Base-by-base conservation (phyloP, 1,140 invertebrate species). In the Drosophila burlai region DNA sequence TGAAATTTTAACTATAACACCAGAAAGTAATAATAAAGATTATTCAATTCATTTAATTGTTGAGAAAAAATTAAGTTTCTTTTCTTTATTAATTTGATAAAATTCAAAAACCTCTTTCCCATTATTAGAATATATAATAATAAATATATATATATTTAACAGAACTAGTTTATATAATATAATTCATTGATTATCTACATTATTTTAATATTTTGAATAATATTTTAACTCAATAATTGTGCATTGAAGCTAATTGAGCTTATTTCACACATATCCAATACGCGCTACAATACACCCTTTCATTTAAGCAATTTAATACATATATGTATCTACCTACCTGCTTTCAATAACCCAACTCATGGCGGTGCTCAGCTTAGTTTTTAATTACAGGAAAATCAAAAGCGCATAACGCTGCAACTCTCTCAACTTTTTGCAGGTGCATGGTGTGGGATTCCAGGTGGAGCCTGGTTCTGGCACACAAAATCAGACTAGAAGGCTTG, bases 351-450 rank as follows among this genome's bases (percentile, higher is more conserved):
- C 26, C 24, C 64, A 46, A 34, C 52, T 72, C 26, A 5, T 24
- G 31, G 26, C 29, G 26, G 38, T 58, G 40, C 52, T 76, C 38
- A 21, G 64, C 34, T 57, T 73, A 73, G 67, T 73, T 72, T 71
- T 78, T 78, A 78, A 78, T 78, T 78, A 78, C 59, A 61, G 75
- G 36, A 52, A 68, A 78, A 78, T 78, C 64, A 78, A 78, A 78
- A 78, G 75, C 76, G 65, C 64, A 78, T 57, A 78, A 52, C 40
- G 45, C 74, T 38, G 24, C 18, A 63, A 54, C 52, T 69, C 52
- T 69, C 50, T 36, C n/a, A 77, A 57, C 58, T 71, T 71, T 71
- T 78, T 40, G 45, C 26, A n/a, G 34, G n/a, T 46, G 42, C 18
- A 36, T 16, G 10, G 46, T 16, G 24, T 21, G 54, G 46, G 26